These are phyloP conservation scores for Tympanoctomys barrerae DNA, from an alignment of 2,797 vertebrate genomes.

Conservation along the genomic window DNA sequence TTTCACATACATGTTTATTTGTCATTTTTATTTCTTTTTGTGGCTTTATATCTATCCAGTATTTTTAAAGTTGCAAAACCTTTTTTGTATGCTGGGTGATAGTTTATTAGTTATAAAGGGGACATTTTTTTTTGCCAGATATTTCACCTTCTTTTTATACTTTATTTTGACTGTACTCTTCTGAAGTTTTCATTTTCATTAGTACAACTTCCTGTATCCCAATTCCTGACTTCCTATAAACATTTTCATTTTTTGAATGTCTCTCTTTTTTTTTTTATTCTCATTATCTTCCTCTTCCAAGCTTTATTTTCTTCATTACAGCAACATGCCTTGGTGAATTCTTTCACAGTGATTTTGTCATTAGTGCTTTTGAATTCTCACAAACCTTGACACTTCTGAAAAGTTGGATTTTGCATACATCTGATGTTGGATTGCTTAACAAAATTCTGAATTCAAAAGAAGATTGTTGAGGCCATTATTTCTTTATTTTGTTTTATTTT, in stretches of 20 bases:
- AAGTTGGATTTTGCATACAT: background rate
- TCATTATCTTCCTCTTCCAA: background rate
- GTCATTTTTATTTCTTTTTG: background rate
- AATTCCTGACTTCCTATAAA: background rate
- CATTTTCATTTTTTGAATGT: background rate
- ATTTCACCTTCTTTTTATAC: background rate
- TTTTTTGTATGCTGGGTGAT: background rate
- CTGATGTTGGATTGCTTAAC: background rate
- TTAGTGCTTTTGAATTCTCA: background rate
- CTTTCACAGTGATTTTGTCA: background rate
- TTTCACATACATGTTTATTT: background rate
- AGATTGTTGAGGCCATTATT: background rate
- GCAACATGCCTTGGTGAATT: background rate
- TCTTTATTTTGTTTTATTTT: too few relatives aligned
- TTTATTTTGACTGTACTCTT: background rate
- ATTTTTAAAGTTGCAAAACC: background rate
- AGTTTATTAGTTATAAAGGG: background rate
- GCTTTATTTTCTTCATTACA: background rate
- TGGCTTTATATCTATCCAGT: background rate
- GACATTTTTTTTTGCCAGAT: background rate
- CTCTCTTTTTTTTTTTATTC: background rate
- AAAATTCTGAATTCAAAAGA: background rate
- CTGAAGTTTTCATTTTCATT: conserved; percentile 2
- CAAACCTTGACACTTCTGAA: background rate
- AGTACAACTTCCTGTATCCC: background rate